phyloP scores from a whole-genome alignment of 2,797 vertebrate species.

The Harpagifer antarcticus region DNA sequence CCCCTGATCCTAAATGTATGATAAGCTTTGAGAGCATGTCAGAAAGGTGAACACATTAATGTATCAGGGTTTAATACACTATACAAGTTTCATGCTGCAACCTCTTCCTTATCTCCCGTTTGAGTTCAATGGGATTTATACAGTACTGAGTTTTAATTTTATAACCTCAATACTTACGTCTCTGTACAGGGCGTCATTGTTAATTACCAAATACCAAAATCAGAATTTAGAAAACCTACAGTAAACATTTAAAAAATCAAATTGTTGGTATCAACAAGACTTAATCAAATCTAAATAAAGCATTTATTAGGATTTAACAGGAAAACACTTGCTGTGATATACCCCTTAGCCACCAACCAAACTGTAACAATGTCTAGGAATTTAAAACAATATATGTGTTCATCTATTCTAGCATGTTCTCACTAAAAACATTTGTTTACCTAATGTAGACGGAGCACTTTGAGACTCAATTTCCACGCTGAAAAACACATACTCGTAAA shows the following conservation, averaged over 20 bases:
- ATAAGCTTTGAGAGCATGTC: neutral
- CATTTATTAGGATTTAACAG: neutral
- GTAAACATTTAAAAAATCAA: neutral
- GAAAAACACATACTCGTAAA: no score
- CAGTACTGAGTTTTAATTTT: no score
- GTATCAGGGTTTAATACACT: neutral
- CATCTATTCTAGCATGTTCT: no score
- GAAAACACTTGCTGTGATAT: neutral
- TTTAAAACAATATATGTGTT: neutral
- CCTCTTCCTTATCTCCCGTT: neutral
- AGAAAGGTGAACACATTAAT: neutral
- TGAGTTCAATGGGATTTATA: no score
- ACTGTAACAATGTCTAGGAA: neutral
- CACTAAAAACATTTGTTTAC: no score
- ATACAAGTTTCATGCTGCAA: neutral
- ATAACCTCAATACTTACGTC: no score
- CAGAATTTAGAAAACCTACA: neutral
- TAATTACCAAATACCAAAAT: neutral
- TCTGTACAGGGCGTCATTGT: neutral
- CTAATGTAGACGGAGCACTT: no score
- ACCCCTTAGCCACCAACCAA: neutral
- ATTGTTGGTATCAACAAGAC: neutral
- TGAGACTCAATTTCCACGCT: no score
- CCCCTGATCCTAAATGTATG: neutral
- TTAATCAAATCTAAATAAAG: neutral